Conservation (phyloP, 2,888 invertebrate species). For the Thumatha senex region DNA sequence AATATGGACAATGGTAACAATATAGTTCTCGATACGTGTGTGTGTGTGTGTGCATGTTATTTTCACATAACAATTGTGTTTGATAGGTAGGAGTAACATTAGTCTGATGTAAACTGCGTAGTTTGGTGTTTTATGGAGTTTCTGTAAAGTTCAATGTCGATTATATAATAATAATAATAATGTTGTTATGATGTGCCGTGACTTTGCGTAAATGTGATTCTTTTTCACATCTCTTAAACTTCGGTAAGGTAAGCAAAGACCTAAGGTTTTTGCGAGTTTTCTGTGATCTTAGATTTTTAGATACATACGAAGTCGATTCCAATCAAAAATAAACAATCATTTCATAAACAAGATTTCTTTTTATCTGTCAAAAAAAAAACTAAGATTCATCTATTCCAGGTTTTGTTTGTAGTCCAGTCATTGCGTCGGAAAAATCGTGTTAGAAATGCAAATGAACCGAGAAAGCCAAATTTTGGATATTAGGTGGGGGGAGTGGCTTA, state of each 20-base stretch:
- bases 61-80: conserved; percentile 24
- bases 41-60: conserved; percentile 51
- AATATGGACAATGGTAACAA: conserved; percentile 68
- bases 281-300: conserved; percentile 2
- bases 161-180: conserved; percentile 70
- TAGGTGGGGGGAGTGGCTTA: no score
- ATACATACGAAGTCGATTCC: not conserved
- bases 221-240: conserved; percentile 10
- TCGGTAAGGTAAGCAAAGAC: conserved; percentile 18
- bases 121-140: conserved; percentile 44
- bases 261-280: not conserved
- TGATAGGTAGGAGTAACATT: conserved; percentile 29
- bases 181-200: conserved; percentile 40
- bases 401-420: no score
- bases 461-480: no score
- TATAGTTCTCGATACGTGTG: conserved; percentile 30
- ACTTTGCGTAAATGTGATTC: conserved; percentile 9
- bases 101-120: conserved; percentile 48
- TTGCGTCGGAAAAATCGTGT: no score
- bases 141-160: conserved; percentile 60
- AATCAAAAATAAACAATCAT: not conserved
- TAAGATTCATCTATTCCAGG: no score
- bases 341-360: not conserved
- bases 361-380: no score
- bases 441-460: no score